Evolutionary conservation across 2,113 vertebrate species (phyloP), one percentile per base, ranked within the genome.

Genomic region (Oenanthe oenanthe): DNA sequence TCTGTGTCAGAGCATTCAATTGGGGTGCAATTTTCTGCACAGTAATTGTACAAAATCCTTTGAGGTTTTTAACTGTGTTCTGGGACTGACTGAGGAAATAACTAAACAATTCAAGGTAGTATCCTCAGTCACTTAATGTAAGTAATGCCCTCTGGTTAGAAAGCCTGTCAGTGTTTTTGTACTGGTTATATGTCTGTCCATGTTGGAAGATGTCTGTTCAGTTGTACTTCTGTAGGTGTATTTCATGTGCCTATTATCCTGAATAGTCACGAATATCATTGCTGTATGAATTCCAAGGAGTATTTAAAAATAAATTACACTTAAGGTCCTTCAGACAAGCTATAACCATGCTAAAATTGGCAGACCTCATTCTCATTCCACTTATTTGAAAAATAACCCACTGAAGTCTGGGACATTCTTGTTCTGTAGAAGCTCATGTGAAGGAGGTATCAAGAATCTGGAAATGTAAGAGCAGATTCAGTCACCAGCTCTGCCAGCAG

Each of bases 161-260:
- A 83, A 42, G 34, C 6, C 6, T 34, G 2, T 38, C 38, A 45
- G 22, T 24, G 7, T 43, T 89, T 3, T 2, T 61, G 4, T 54
- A 6, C 29, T 42, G 50, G 3, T 65, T 26, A 0, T 68, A 10
- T 32, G 32, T 31, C 42, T 77, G 4, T 70, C n/a, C 3, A 0
- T 32, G 32, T 57, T 54, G 18, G 19, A 9, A 47, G 28, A 53
- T 22, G 4, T 68, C 31, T 89, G 12, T 67, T 65, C 50, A 82
- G 28, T 28, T 57, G 2, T 77, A 60, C 47, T 48, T 81, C 48
- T 81, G 11, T 17, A 45, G 21, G 12, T 84, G 4, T 47, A 5
- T 72, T 65, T 29, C 14, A 25, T 47, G 54, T 75, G 18, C 73
- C n/a, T 74, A 0, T 62, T 62, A 20, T 38, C 6, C 54, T 61